Percentiles rank a stretch among this genome's conserved stretches.
These are phyloP conservation scores for Nothoprocta pentlandii DNA, from an alignment of 2,113 vertebrate species.

Conservation along the genomic window DNA sequence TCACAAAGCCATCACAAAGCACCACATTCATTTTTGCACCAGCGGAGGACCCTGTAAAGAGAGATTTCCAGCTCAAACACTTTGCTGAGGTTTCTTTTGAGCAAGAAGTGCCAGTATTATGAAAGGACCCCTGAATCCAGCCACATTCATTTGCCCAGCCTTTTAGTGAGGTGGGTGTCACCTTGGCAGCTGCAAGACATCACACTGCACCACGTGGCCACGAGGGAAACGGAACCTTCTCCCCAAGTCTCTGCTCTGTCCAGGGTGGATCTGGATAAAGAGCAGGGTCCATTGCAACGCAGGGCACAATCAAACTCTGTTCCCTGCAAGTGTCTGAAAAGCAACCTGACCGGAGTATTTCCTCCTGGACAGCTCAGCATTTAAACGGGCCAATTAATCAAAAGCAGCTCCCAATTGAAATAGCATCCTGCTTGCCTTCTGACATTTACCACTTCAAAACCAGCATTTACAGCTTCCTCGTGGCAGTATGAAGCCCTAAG, in stretches of 20 bases:
- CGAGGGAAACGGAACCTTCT: neutral
- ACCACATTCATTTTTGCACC: neutral
- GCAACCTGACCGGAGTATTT: neutral
- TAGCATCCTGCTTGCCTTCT: slow-evolving; percentile 43
- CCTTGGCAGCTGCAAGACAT: neutral
- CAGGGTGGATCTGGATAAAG: neutral
- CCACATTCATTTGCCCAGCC: neutral
- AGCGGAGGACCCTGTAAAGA: neutral
- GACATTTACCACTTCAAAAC: slow-evolving; percentile 55
- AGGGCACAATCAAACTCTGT: neutral
- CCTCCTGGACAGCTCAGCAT: neutral
- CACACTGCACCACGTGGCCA: neutral
- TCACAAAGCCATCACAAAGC: neutral
- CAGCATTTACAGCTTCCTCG: slow-evolving; percentile 57
- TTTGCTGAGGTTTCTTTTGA: neutral
- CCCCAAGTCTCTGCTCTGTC: neutral
- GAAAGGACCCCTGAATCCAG: neutral
- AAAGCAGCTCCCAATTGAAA: slow-evolving; percentile 40
- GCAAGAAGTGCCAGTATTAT: neutral
- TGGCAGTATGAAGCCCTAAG: slow-evolving; percentile 48
- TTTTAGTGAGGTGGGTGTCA: neutral
- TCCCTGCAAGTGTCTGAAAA: neutral
- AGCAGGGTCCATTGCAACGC: neutral
- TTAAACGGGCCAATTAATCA: neutral
- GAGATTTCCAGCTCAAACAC: neutral